These are phyloP conservation scores for Leptinotarsa haldemani DNA, from an alignment of 2,888 invertebrate species.

Conservation along the genomic window DNA sequence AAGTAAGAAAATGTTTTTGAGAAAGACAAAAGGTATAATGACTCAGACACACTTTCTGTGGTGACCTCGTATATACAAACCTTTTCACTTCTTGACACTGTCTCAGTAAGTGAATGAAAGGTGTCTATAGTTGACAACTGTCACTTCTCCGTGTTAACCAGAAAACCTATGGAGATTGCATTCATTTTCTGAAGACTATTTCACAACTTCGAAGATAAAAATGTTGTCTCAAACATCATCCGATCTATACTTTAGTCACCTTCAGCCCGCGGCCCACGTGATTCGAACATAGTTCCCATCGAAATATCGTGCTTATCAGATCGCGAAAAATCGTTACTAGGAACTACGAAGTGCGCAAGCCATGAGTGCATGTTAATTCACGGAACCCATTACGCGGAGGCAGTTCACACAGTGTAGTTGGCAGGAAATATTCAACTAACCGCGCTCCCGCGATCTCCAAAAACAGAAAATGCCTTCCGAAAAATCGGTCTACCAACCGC, in stretches of 20 bases:
- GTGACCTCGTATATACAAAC: no score
- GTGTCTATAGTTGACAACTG: no score
- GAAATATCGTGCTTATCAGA: constrained; percentile 7
- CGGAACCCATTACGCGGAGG: constrained; percentile 2
- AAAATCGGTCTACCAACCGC: constrained; percentile 71
- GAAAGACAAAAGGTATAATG: no score
- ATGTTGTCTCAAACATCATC: constrained; percentile 2
- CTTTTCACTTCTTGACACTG: no score
- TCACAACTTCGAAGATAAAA: neutral
- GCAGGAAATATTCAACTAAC: neutral
- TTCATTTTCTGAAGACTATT: neutral
- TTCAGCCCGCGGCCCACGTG: constrained; percentile 2
- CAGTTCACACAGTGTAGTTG: neutral
- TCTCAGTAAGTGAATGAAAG: no score
- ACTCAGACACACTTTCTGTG: no score
- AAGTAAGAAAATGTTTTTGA: no score
- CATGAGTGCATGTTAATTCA: neutral
- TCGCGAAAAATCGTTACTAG: constrained; percentile 3
- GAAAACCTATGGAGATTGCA: no score
- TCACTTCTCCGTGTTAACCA: no score
- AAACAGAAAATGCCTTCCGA: constrained; percentile 69
- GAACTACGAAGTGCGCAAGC: constrained; percentile 9
- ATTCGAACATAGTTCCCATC: neutral
- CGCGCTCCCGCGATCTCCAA: neutral
- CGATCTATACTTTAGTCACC: constrained; percentile 5